Conservation (phyloP, 2,888 invertebrate genomes). For the Philopedon plagiatum region DNA sequence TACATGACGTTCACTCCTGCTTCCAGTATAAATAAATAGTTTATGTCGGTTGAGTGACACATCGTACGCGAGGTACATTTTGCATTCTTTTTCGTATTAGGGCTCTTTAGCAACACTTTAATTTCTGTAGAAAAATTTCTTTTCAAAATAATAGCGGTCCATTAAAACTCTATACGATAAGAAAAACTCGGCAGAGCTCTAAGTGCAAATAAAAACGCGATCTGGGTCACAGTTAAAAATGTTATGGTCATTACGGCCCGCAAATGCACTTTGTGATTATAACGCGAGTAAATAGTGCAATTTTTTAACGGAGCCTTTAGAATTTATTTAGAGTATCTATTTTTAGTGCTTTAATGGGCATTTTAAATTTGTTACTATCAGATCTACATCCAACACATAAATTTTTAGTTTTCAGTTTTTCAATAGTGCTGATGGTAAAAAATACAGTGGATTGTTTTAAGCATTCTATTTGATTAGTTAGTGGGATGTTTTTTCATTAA, state of each 20-base stretch:
- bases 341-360: neutral
- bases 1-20: too few species aligned
- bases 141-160: neutral
- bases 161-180: slow-evolving; percentile 13
- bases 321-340: neutral
- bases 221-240: slow-evolving; percentile 15
- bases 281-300: neutral
- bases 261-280: neutral
- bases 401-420: too few species aligned
- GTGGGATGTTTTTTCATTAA: too few species aligned
- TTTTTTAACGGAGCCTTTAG: neutral
- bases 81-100: too few species aligned
- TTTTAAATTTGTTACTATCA: neutral
- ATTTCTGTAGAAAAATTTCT: neutral
- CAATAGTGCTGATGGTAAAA: too few species aligned
- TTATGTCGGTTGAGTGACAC: too few species aligned
- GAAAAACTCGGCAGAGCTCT: neutral
- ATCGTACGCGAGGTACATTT: too few species aligned
- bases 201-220: slow-evolving; percentile 11
- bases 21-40: too few species aligned
- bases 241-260: slow-evolving; percentile 9
- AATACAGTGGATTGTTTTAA: too few species aligned
- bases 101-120: neutral
- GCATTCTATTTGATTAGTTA: too few species aligned
- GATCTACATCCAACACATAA: neutral